Percentiles rank a stretch among this genome's conserved stretches.
These are phyloP conservation scores for Polyergus mexicanus DNA, from an alignment of 1,140 invertebrate genomes.

Conservation along the genomic window DNA sequence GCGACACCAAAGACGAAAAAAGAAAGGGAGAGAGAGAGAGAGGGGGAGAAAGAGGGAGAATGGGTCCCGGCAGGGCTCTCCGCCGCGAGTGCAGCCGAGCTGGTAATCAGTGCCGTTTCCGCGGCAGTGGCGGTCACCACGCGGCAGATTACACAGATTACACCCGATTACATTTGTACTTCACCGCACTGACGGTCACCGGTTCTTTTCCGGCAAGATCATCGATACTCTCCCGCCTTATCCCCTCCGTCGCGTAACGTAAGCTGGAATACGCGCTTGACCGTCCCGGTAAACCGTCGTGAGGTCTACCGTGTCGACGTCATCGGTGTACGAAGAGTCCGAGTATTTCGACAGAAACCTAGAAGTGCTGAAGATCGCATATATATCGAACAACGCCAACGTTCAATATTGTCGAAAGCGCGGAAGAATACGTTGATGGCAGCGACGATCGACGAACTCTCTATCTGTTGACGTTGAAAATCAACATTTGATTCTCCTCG, in stretches of 20 bases:
- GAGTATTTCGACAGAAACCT: neutral
- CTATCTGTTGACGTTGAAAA: neutral
- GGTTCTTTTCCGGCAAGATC: constrained; percentile 53
- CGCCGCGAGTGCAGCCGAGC: constrained; percentile 75
- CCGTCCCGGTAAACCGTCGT: constrained; percentile 16
- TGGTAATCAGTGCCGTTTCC: constrained; percentile 86
- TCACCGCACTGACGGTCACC: constrained; percentile 28
- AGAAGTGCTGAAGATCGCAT: neutral
- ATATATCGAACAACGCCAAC: neutral
- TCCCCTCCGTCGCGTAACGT: constrained; percentile 16
- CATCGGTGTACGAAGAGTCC: neutral
- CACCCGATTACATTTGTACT: constrained; percentile 44
- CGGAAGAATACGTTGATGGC: neutral
- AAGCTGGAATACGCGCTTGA: constrained; percentile 23
- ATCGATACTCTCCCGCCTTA: constrained; percentile 26
- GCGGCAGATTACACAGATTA: constrained; percentile 79
- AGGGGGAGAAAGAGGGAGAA: constrained; percentile 54
- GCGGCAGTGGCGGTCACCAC: constrained; percentile 84
- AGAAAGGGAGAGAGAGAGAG: constrained; percentile 57
- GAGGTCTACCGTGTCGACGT: neutral
- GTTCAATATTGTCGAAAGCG: neutral
- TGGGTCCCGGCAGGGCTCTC: constrained; percentile 71
- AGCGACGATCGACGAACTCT: neutral
- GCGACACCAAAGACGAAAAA: constrained; percentile 65
- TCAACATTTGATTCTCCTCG: neutral